Base-by-base conservation (phyloP, 2,113 vertebrate species). In the Chloropsis cyanopogon region DNA sequence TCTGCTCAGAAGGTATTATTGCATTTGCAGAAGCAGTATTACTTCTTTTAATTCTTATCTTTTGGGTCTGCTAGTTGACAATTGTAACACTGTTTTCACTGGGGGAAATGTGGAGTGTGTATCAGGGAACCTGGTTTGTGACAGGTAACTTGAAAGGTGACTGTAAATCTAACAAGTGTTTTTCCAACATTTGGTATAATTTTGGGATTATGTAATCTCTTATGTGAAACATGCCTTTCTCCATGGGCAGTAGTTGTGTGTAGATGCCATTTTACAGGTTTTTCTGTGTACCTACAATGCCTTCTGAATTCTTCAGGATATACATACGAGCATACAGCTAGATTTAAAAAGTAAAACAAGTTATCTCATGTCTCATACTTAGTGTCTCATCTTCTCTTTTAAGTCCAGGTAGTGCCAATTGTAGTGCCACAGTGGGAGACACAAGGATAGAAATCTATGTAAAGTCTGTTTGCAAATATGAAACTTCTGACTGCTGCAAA, bases 231-330 rank as follows among this genome's bases (percentile, higher is more conserved):
- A 2, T 10, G 4, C 41, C 46, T 77, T 90, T 93, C 28, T 77
- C 17, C 11, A 9, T 8, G 28, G 70, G 10, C 5, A 3, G 68
- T 77, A 46, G 19, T 22, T 39, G 10, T 16, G 23, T 18, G 9
- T 39, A 29, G 59, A 76, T 81, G n/a, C 18, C 22, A 19, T 28
- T 78, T 57, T 35, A 53, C 23, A 49, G 28, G 4, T 52, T 66
- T 75, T 59, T 14, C 11, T 33, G 2, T 0, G 1, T 39, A 4
- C 39, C 21, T 6, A 4, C 12, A 72, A 35, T 56, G 22, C 12
- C 21, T 90, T 68, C 39, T 63, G 18, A 75, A 28, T 52, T 59
- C n/a, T 80, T 44, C 47, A 46, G 11, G 33, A 19, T 28, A 16
- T 14, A 9, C 10, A 31, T 9, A 4, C 22, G 41, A 82, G 14